phyloP scores from a whole-genome alignment of 2,113 vertebrate species.

The Puntigrus tetrazona region DNA sequence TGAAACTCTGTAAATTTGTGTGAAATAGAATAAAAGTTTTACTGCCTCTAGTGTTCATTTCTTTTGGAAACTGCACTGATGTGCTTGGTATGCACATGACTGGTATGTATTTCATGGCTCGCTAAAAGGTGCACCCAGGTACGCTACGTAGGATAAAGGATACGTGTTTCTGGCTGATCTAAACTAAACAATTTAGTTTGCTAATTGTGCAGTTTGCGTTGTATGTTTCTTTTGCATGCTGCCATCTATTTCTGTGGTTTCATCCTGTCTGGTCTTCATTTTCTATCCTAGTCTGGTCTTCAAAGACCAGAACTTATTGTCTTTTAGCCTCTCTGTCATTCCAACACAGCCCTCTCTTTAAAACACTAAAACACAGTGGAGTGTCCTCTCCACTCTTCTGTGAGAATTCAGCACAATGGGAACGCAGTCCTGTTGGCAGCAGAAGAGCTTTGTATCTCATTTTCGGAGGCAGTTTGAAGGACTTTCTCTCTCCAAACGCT shows the following conservation, averaged over 20 bases:
- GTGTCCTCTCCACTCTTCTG: slow-evolving; percentile 10
- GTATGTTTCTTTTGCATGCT: not conserved
- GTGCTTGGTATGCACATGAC: no score
- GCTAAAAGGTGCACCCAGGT: no score
- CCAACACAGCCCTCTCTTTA: slow-evolving; percentile 11
- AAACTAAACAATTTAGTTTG: not conserved
- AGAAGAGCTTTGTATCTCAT: slow-evolving; percentile 34
- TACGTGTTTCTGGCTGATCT: not conserved
- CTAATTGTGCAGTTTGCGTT: not conserved
- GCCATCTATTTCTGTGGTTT: not conserved
- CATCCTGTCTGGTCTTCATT: not conserved
- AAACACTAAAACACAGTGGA: slow-evolving; percentile 20
- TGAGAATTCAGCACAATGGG: slow-evolving; percentile 18
- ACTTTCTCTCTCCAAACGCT: slow-evolving; percentile 30
- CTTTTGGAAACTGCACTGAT: no score
- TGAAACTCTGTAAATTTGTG: no score
- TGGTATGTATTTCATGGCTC: no score
- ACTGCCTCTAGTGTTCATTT: no score
- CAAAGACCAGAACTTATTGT: not conserved
- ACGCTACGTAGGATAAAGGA: no score
- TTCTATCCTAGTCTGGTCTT: not conserved
- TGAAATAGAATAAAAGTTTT: no score
- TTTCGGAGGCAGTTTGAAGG: slow-evolving; percentile 43
- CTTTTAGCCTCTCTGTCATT: not conserved
- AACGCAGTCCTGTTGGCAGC: not conserved